Percentiles rank a stretch among this genome's conserved stretches.
Evolutionary conservation across 2,113 vertebrate genomes (phyloP).

Genomic region (Nymphicus hollandicus): DNA sequence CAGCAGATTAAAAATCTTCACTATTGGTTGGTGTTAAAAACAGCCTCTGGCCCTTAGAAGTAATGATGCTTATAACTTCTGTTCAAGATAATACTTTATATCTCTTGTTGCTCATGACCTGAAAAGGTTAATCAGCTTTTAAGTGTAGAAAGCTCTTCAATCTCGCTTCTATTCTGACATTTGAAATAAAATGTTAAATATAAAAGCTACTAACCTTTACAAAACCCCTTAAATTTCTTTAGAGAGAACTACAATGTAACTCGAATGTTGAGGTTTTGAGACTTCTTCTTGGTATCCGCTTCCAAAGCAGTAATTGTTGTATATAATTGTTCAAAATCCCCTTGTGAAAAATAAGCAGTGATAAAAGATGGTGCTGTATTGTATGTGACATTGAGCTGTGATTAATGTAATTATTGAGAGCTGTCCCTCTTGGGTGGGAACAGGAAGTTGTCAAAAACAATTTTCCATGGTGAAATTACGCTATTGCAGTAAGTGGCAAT

Average conservation of each 20-base stretch:
- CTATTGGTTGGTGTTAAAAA: not conserved
- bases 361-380: not conserved
- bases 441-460: not conserved
- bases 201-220: not conserved
- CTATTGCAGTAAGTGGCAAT: not conserved
- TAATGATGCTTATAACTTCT: not conserved
- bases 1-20: not conserved
- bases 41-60: not conserved
- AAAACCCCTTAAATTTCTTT: not conserved
- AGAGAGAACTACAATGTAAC: not conserved
- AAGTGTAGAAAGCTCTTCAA: not conserved
- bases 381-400: not conserved
- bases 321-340: not conserved
- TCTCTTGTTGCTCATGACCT: not conserved
- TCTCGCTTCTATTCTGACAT: not conserved
- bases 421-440: not conserved
- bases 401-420: not conserved
- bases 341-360: not conserved
- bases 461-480: not conserved
- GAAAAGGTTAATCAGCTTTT: not conserved
- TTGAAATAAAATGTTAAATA: not conserved
- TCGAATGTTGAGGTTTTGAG: not conserved
- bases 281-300: not conserved
- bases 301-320: not conserved
- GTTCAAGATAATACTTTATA: not conserved